These are phyloP conservation scores for Haemorhous mexicanus DNA, from an alignment of 2,113 vertebrate species.

Conservation along the genomic window DNA sequence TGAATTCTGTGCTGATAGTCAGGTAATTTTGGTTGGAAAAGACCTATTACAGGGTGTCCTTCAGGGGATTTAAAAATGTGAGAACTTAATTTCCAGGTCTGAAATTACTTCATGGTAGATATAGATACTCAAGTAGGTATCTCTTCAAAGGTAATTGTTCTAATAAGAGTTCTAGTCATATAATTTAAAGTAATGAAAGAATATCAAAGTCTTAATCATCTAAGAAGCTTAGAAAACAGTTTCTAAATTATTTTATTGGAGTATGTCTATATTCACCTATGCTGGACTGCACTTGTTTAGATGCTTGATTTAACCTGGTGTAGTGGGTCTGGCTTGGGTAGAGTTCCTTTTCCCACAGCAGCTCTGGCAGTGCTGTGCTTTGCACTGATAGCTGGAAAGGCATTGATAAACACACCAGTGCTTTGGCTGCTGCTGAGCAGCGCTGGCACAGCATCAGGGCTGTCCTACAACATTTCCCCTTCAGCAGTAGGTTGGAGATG, in stretches of 20 bases:
- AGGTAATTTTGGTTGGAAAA: neutral
- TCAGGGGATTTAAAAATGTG: neutral
- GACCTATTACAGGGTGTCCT: neutral
- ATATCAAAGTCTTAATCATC: neutral
- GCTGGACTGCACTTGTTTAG: neutral
- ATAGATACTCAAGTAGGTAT: neutral
- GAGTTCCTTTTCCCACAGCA: neutral
- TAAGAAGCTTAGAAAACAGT: neutral
- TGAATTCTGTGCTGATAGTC: neutral
- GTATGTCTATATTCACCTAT: neutral
- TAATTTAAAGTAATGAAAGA: neutral
- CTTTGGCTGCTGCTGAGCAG: neutral
- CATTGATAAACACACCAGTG: neutral
- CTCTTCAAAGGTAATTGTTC: neutral
- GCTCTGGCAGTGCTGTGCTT: neutral
- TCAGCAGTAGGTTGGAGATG: neutral
- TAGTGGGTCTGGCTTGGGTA: neutral
- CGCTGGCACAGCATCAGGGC: fast-evolving
- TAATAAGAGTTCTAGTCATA: neutral
- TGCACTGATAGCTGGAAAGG: neutral
- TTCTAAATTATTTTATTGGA: neutral
- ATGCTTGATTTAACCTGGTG: neutral
- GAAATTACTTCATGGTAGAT: neutral
- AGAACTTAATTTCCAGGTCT: neutral
- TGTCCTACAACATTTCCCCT: neutral